Evolutionary conservation across 2,797 vertebrate species (phyloP), one percentile per base, ranked within the genome.

Genomic region (Oceanodroma leucorhoa): DNA sequence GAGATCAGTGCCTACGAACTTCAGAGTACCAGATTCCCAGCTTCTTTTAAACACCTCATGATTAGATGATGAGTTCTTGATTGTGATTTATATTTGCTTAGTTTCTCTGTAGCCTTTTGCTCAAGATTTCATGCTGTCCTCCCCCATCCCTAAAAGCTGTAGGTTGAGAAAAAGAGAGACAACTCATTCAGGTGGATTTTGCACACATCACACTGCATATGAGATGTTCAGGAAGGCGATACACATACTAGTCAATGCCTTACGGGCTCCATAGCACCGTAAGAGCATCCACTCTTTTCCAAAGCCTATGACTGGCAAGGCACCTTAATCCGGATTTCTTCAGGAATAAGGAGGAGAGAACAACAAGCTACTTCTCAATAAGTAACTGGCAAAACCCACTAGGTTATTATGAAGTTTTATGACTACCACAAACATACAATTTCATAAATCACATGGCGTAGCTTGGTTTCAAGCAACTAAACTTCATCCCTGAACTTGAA

Each of bases 171-270:
- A 70, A 93, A 23, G 13, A 61, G 24, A 38, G 13, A 23, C 11
- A 73, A 38, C n/a, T 43, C 75, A 11, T 16, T 70, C 34, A 50
- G 17, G 58, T 29, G 36, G 16, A 12, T 73, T 82, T 43, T 72
- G 41, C n/a, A 51, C 27, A 54, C 24, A 50, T n/a, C 61, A 45
- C 13, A 29, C 14, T 14, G 26, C 14, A 7, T 7, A 24, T 2
- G 8, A 57, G 36, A 71, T 13, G 5, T 17, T 5, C 32, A 10
- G 22, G 30, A 38, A 75, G 78, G 54, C 0, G 0, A 38, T 1
- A 6, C 5, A 18, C 27, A 3, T 3, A 20, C 13, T 5, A 57
- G 15, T 26, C 48, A 43, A 9, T 1, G 16, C 14, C 34, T 12
- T 16, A 21, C 53, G 77, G 41, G 6, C 27, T 60, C 38, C 15